These are phyloP conservation scores for Tetrax tetrax DNA, from an alignment of 2,113 vertebrate genomes.

Conservation along the genomic window DNA sequence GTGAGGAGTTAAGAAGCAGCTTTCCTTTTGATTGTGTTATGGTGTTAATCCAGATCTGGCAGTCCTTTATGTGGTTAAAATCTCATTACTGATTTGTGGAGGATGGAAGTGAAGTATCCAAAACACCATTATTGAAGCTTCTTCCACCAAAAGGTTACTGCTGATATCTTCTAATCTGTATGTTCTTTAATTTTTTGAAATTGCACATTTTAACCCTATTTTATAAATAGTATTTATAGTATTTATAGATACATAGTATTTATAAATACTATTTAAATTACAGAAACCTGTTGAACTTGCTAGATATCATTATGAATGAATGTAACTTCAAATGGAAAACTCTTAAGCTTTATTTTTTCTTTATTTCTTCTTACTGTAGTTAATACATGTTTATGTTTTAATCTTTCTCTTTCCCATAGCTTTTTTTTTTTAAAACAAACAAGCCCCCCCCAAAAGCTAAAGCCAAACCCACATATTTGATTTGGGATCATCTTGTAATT, in stretches of 20 bases:
- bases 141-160: background rate
- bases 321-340: background rate
- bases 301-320: background rate
- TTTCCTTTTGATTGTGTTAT: background rate
- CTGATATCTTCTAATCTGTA: background rate
- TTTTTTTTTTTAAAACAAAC: background rate
- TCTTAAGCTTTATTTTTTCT: background rate
- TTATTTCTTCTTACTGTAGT: background rate
- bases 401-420: background rate
- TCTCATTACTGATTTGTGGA: background rate
- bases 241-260: too few relatives aligned
- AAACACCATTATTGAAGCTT: background rate
- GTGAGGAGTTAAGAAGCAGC: background rate
- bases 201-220: background rate
- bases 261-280: background rate
- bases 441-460: too few relatives aligned
- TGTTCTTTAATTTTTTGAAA: background rate
- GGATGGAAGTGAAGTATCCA: background rate
- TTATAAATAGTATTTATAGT: too few relatives aligned
- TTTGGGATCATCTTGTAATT: background rate
- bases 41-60: background rate
- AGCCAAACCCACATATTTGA: background rate
- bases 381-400: background rate
- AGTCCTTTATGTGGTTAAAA: background rate
- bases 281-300: background rate